phyloP scores from a whole-genome alignment of 2,113 vertebrate species.

The Stigmatopora argus region DNA sequence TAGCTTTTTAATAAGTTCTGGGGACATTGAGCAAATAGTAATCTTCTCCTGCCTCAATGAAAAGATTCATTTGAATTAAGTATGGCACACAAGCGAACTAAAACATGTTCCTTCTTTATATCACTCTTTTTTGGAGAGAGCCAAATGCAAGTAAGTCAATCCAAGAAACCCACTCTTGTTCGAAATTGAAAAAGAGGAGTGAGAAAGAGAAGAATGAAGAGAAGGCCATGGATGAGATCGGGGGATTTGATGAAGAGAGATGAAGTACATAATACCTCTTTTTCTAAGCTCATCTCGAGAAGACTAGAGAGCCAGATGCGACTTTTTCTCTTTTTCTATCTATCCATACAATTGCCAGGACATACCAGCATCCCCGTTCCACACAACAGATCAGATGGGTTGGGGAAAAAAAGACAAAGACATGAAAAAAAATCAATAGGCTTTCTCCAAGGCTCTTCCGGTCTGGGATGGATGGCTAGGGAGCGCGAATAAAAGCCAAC shows the following conservation, averaged over 20 bases:
- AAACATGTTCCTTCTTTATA: neutral
- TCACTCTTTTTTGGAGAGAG: neutral
- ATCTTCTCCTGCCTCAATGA: neutral
- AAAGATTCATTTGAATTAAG: neutral
- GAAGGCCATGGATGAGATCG: neutral
- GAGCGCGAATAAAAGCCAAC: constrained; percentile 46
- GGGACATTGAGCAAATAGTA: neutral
- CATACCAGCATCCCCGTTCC: constrained; percentile 4
- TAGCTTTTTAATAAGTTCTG: neutral
- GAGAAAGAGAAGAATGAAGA: constrained; percentile 4
- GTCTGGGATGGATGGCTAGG: constrained; percentile 40
- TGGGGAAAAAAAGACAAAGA: constrained; percentile 14
- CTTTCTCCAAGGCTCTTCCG: constrained; percentile 40
- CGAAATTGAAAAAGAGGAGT: constrained; percentile 15
- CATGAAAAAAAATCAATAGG: constrained; percentile 53
- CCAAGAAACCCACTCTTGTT: constrained; percentile 17
- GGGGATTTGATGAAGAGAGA: neutral
- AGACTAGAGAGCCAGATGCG: constrained; percentile 3
- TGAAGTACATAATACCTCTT: constrained; percentile 11
- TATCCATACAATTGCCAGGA: constrained; percentile 18
- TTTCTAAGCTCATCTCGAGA: constrained; percentile 22
- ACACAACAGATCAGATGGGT: constrained; percentile 5
- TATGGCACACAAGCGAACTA: neutral
- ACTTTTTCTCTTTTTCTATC: constrained; percentile 7
- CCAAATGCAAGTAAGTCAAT: constrained; percentile 26